Conservation (phyloP, 2,113 vertebrate species). For the Gasterosteus aculeatus region DNA sequence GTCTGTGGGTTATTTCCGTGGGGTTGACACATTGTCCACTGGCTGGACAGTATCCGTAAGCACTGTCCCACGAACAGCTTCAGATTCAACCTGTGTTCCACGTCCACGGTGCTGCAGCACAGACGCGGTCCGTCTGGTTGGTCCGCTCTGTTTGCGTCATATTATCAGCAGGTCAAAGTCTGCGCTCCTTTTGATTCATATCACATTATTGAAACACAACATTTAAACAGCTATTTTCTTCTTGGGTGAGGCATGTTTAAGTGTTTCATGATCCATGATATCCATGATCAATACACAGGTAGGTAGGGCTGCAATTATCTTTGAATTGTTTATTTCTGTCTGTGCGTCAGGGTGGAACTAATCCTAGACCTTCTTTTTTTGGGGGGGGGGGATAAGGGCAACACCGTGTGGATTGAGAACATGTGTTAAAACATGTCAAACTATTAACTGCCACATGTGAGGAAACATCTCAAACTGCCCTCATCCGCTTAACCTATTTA, state of each 20-base stretch:
- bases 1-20: background rate
- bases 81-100: background rate
- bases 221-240: background rate
- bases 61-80: background rate
- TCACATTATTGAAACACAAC: background rate
- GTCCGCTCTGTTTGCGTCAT: constrained; percentile 1
- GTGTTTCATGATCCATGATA: background rate
- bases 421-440: background rate
- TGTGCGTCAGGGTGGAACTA: no score
- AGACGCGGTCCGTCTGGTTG: background rate
- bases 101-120: background rate
- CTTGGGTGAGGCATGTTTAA: background rate
- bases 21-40: background rate
- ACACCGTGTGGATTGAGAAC: background rate
- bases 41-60: no score
- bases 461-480: background rate
- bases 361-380: no score
- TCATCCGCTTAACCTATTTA: background rate
- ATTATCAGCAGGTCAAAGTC: constrained; percentile 42
- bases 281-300: no score
- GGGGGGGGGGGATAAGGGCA: no score
- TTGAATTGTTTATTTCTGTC: no score
- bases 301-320: no score
- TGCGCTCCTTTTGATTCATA: background rate
- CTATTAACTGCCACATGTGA: background rate